Conservation (phyloP, 92 coral and sea anemone genomes). For the Heliopora coerulea region DNA sequence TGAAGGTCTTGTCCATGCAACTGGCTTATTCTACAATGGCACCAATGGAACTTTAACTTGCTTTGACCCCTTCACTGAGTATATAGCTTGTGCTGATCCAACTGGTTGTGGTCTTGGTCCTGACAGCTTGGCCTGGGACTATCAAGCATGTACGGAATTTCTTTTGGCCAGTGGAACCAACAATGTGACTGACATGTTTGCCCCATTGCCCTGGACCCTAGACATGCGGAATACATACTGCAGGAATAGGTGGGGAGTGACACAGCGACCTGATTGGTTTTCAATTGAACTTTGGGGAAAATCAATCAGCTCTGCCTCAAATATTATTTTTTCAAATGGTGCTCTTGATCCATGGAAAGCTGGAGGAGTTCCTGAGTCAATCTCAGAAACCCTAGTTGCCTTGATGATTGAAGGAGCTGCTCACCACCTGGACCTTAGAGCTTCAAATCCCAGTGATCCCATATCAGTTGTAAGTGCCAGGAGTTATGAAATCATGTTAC, state of each 20-base stretch:
- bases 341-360: slow-evolving; percentile 95
- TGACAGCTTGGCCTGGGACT: slow-evolving; percentile 80
- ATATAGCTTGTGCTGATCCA: slow-evolving; percentile 91
- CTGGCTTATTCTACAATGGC: slow-evolving; percentile 89
- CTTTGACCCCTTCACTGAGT: slow-evolving; percentile 88
- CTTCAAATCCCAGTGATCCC: slow-evolving; percentile 84
- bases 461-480: slow-evolving; percentile 74
- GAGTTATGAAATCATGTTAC: slow-evolving; percentile 62
- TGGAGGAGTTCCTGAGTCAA: slow-evolving; percentile 84
- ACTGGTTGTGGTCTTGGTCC: slow-evolving; percentile 94
- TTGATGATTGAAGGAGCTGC: slow-evolving; percentile 83
- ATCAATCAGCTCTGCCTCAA: slow-evolving; percentile 85
- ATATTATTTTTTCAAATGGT: slow-evolving; percentile 95
- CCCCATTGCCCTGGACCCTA: slow-evolving; percentile 82
- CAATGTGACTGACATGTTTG: slow-evolving; percentile 88
- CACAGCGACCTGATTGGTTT: slow-evolving; percentile 69
- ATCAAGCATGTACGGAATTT: slow-evolving; percentile 94
- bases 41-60: slow-evolving; percentile 66
- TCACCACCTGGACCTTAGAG: slow-evolving; percentile 87
- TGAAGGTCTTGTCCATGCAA: slow-evolving; percentile 79
- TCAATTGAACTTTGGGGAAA: slow-evolving; percentile 82
- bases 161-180: slow-evolving; percentile 73
- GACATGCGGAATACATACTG: slow-evolving; percentile 86
- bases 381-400: slow-evolving; percentile 85
- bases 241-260: slow-evolving; percentile 69